These are phyloP conservation scores for Corythornis leucogaster DNA, from an alignment of 2,797 vertebrate genomes.

Conservation along the genomic window DNA sequence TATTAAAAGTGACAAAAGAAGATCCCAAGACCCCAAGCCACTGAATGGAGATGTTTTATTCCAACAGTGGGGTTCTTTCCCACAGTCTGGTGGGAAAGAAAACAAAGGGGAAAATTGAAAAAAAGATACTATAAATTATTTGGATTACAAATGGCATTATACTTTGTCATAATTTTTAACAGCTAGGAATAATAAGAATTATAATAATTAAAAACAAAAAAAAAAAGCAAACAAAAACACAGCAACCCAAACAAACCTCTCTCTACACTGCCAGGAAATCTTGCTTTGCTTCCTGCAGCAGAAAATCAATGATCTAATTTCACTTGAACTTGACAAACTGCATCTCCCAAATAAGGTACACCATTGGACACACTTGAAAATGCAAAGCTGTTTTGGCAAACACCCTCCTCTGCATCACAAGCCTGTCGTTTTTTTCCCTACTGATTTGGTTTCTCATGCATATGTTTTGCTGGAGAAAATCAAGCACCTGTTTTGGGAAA, in stretches of 20 bases:
- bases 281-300: conserved; percentile 25
- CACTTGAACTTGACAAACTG: conserved; percentile 23
- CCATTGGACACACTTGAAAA: conserved; percentile 10
- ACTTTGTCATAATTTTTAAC: neutral
- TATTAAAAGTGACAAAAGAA: neutral
- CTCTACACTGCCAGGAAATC: neutral
- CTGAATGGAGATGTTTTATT: neutral
- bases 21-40: neutral
- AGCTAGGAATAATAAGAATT: neutral
- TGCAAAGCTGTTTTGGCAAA: neutral
- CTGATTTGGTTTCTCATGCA: conserved; percentile 2
- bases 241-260: neutral
- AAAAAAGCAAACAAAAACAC: accelerated
- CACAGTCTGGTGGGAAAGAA: neutral
- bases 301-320: conserved; percentile 48
- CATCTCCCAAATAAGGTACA: conserved; percentile 9
- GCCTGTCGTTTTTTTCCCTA: neutral
- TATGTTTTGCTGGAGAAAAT: neutral
- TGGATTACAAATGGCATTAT: neutral
- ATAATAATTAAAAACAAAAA: neutral
- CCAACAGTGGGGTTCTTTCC: neutral
- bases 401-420: neutral
- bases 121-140: neutral
- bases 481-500: conserved; percentile 27
- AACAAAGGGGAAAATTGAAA: neutral